Evolutionary conservation across 2,113 vertebrate genomes (phyloP).

Genomic region (Neotragus moschatus): DNA sequence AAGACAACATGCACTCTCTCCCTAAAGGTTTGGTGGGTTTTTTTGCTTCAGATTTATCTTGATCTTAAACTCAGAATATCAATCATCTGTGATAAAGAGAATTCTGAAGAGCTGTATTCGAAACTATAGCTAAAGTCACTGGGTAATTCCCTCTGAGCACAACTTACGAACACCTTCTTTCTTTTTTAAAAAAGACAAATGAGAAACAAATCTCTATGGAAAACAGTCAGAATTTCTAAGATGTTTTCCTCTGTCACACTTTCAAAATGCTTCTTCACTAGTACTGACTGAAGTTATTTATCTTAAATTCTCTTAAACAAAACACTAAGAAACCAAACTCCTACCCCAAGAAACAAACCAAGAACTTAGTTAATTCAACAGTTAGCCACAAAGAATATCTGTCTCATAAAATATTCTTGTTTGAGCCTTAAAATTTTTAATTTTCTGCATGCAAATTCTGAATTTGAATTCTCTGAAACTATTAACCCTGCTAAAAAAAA

Average conservation of each 20-base stretch:
- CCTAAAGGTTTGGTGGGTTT: neutral
- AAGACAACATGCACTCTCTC: neutral
- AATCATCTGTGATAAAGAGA: neutral
- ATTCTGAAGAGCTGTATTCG: neutral
- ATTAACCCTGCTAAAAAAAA: neutral
- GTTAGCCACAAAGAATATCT: neutral
- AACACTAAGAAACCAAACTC: neutral
- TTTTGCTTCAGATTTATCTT: neutral
- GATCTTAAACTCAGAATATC: neutral
- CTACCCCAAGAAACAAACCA: neutral
- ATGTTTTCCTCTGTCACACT: neutral
- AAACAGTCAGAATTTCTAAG: conserved; percentile 21
- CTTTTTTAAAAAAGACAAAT: neutral
- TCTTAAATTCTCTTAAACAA: neutral
- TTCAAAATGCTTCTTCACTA: conserved; percentile 12
- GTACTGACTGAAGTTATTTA: neutral
- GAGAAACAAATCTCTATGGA: neutral
- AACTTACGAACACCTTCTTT: neutral
- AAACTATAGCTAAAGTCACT: neutral
- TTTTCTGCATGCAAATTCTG: neutral
- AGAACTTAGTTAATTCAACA: conserved; percentile 24
- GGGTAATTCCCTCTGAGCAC: neutral
- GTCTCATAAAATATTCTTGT: neutral
- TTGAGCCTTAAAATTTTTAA: neutral
- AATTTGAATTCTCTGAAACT: neutral